Conservation (phyloP, 2,113 vertebrate species). For the Campylomormyrus tamandua region DNA sequence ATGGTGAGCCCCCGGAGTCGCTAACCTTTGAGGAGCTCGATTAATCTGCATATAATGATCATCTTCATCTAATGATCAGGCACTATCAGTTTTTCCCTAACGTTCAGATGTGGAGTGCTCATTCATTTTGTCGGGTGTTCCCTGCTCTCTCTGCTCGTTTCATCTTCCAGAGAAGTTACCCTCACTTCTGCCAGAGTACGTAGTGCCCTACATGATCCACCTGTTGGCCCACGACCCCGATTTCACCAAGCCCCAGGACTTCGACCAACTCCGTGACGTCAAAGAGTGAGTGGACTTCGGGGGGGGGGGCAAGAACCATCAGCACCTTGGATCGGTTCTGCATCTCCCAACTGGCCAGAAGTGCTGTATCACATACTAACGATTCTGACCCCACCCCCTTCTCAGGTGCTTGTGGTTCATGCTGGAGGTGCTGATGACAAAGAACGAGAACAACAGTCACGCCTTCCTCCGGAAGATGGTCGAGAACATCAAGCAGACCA, state of each 20-base stretch:
- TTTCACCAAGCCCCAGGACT: slow-evolving; percentile 95
- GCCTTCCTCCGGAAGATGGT: slow-evolving; percentile 97
- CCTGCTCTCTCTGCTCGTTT: not conserved
- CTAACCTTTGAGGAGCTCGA: not conserved
- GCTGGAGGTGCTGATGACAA: slow-evolving; percentile 98
- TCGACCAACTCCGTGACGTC: slow-evolving; percentile 93
- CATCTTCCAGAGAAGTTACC: slow-evolving; percentile 77
- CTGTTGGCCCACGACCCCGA: slow-evolving; percentile 95
- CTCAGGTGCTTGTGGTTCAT: slow-evolving; percentile 95
- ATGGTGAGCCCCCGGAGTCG: slow-evolving; percentile 63
- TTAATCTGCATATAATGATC: not conserved
- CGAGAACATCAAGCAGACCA: slow-evolving; percentile 94
- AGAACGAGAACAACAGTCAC: slow-evolving; percentile 99
- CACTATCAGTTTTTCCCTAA: no score
- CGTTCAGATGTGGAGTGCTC: not conserved
- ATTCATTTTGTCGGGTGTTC: not conserved
- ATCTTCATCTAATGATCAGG: no score
- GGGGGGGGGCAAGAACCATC: not conserved
- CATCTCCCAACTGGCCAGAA: not conserved
- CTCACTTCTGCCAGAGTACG: slow-evolving; percentile 91
- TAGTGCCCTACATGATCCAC: slow-evolving; percentile 96
- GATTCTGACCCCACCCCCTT: not conserved
- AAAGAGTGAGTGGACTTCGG: slow-evolving; percentile 80
- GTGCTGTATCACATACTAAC: not conserved
- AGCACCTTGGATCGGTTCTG: not conserved